Conservation (phyloP, 2,113 vertebrate species). For the Dicrurus megarhynchus region DNA sequence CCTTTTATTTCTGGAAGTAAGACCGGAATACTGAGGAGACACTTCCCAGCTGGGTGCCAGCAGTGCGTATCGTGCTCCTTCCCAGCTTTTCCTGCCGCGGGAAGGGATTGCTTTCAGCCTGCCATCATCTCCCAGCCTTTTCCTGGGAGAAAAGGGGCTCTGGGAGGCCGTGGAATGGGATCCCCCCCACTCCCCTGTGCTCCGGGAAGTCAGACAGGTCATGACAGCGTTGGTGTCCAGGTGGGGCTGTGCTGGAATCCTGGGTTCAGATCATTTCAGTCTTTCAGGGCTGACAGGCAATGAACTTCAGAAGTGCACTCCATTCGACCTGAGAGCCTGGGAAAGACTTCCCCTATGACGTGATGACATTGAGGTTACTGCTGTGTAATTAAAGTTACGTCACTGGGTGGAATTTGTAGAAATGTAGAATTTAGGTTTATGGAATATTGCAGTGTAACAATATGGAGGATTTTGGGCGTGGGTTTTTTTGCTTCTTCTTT, state of each 20-base stretch:
- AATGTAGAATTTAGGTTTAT: too few species aligned
- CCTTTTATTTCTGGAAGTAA: not conserved
- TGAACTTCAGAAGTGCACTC: too few species aligned
- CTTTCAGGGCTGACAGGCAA: too few species aligned
- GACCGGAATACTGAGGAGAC: not conserved
- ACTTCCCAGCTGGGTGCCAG: not conserved
- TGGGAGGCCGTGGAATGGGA: not conserved
- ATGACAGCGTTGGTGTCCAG: fast-evolving
- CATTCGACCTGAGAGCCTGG: too few species aligned
- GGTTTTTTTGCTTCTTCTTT: too few species aligned
- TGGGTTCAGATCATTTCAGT: too few species aligned
- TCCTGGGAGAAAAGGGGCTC: not conserved
- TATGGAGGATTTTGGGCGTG: too few species aligned
- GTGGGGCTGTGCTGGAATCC: not conserved
- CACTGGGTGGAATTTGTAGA: too few species aligned
- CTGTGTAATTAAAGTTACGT: too few species aligned
- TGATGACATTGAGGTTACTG: too few species aligned
- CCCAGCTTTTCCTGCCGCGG: not conserved
- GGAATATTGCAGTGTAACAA: too few species aligned
- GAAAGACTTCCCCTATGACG: too few species aligned
- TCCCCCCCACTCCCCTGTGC: not conserved
- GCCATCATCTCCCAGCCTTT: not conserved
- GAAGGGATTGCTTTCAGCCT: not conserved
- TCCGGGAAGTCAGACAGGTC: not conserved
- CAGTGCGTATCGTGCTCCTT: not conserved